Conservation (phyloP, 2,888 invertebrate genomes). For the Therioaphis trifolii region DNA sequence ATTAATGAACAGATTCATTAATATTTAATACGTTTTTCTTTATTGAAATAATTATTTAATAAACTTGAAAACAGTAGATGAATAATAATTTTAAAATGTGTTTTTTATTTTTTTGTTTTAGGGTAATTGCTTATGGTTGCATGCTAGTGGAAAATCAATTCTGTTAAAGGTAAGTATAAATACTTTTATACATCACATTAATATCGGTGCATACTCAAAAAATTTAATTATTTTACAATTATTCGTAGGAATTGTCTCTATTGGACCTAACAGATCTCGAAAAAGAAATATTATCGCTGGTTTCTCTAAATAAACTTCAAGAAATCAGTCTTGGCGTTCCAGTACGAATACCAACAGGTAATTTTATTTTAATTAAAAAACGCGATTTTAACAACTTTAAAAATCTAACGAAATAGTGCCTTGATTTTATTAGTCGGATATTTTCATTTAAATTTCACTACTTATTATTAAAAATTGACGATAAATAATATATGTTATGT, state of each 20-base stretch:
- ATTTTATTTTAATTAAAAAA: no score
- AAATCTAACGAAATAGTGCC: no score
- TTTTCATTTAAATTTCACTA: no score
- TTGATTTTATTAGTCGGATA: no score
- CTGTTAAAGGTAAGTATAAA: slow-evolving; percentile 47
- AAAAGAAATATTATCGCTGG: slow-evolving; percentile 82
- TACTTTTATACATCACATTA: background rate
- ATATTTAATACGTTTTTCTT: no score
- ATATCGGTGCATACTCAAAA: slow-evolving; percentile 74
- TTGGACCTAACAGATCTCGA: slow-evolving; percentile 83
- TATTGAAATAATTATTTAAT: background rate
- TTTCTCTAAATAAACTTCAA: slow-evolving; percentile 86
- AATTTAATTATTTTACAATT: slow-evolving; percentile 72
- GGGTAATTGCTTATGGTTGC: slow-evolving; percentile 56
- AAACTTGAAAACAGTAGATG: no score
- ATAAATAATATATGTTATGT: no score
- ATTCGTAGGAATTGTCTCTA: slow-evolving; percentile 78
- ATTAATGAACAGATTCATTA: no score
- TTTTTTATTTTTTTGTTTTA: slow-evolving; percentile 7
- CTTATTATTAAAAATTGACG: no score
- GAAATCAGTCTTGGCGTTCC: slow-evolving; percentile 85
- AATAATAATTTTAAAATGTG: no score
- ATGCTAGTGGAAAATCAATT: slow-evolving; percentile 57
- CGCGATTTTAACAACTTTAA: no score
- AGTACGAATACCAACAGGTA: slow-evolving; percentile 85